A percentile compares a stretch with the other conserved stretches of the same genome.
Evolutionary conservation across 2,113 vertebrate species (phyloP).

Genomic region (Phylloscopus trochiloides): DNA sequence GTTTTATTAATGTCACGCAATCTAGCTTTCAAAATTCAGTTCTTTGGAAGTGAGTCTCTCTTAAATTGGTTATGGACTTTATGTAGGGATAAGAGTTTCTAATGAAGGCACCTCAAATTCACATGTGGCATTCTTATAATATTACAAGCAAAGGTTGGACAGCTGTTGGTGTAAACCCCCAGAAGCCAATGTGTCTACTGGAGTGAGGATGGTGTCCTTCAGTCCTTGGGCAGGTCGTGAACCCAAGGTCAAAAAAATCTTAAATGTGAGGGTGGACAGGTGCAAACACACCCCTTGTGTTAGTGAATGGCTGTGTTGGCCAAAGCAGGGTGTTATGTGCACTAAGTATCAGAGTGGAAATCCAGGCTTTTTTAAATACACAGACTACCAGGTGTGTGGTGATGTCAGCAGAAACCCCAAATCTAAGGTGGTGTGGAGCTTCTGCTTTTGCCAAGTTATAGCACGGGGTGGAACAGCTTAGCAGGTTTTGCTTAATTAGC

Average conservation of each 20-base stretch:
- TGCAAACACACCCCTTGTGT: fast-evolving
- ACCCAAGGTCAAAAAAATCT: not conserved
- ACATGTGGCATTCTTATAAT: not conserved
- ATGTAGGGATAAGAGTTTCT: not conserved
- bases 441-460: not conserved
- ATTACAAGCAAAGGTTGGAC: fast-evolving
- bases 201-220: not conserved
- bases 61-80: not conserved
- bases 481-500: not conserved
- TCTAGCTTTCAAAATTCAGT: not conserved
- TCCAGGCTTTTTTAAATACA: not conserved
- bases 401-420: not conserved
- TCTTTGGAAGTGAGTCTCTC: not conserved
- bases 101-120: not conserved
- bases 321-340: not conserved
- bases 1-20: not conserved
- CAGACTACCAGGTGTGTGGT: not conserved
- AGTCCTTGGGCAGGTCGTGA: not conserved
- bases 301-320: not conserved
- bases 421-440: not conserved
- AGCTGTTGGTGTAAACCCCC: not conserved
- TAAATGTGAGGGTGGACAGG: not conserved
- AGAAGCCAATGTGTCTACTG: fast-evolving
- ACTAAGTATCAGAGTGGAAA: not conserved
- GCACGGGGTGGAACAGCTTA: conserved; percentile 17